Base-by-base conservation (phyloP, 2,797 vertebrate species). In the Sebastes hopkinsi region DNA sequence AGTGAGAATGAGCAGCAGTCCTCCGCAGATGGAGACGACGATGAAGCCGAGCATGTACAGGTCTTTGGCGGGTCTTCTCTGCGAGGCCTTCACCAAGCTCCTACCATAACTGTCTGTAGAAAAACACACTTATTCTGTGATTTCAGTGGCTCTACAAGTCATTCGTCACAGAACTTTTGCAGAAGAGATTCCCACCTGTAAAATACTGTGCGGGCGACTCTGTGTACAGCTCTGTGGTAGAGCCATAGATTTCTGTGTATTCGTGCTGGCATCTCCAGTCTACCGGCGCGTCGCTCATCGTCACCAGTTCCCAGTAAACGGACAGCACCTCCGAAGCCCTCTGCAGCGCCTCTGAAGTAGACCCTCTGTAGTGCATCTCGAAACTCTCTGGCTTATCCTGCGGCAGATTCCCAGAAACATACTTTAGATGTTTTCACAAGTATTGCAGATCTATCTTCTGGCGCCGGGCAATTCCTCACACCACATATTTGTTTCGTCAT, bases 241-340 rank as follows among this genome's bases (percentile, higher is more conserved):
- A 92, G 30, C 25, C 61, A 50, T 90, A 87, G 22, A 4, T 52
- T 74, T 94, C 91, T 71, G 88, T 75, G 82, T 96, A 96, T 84
- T 96, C 95, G 1, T 91, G 77, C 72, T 95, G 92, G 46, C 96
- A 96, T 64, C 67, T 92, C 96, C 96, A 96, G 93, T 96, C 92
- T 3, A 96, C 69, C 1, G 93, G 81, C 6, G 83, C 66, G 7
- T 94, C 84, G 2, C 87, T 92, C 8, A 67, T 92, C 3, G 90
- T 95, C 78, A 96, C 92, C 77, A 96, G 88, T 52, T 96, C 94
- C 88, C 93, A 91, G 88, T 96, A 96, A 67, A 92, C 85, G 12
- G 91, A 83, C 84, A 96, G 80, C 36, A 96, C 95, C 27, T 95
- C 92, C 42, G 89, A 89, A 3, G 81, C 94, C 82, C 79, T 93